A percentile compares a stretch with the other conserved stretches of the same genome.
phyloP scores from a whole-genome alignment of 2,797 vertebrate species.

The Capromys pilorides region DNA sequence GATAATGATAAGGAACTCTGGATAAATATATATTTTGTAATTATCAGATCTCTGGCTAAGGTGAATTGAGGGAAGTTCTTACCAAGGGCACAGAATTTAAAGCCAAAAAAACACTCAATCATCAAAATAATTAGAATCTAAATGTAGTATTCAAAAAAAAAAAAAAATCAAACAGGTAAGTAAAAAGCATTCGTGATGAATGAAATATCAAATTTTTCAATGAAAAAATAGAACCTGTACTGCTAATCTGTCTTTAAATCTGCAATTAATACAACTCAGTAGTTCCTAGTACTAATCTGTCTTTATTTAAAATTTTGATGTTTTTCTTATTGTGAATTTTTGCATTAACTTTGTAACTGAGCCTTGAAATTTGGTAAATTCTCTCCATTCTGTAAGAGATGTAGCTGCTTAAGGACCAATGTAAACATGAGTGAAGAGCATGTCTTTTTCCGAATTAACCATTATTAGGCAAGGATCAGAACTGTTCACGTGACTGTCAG shows the following conservation, averaged over 20 bases:
- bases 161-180: not conserved
- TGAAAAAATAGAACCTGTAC: conserved; percentile 14
- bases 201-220: not conserved
- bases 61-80: not conserved
- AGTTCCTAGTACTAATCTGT: not conserved
- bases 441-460: not conserved
- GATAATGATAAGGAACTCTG: conserved; percentile 11
- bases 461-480: not conserved
- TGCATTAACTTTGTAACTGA: not conserved
- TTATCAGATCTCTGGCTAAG: not conserved
- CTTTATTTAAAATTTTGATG: conserved; percentile 2
- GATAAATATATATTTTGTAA: not conserved
- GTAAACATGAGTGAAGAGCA: not conserved
- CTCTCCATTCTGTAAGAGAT: not conserved
- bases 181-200: not conserved
- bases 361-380: not conserved
- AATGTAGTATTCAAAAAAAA: not conserved
- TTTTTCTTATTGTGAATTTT: conserved; percentile 43
- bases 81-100: not conserved
- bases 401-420: not conserved
- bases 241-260: not conserved
- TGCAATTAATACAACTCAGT: not conserved
- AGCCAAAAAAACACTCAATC: not conserved
- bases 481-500: not conserved
- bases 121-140: not conserved